Percentiles rank a stretch among this genome's conserved stretches.
Conservation (phyloP, 2,888 invertebrate genomes). For the Chromoteleia sp. region DNA sequence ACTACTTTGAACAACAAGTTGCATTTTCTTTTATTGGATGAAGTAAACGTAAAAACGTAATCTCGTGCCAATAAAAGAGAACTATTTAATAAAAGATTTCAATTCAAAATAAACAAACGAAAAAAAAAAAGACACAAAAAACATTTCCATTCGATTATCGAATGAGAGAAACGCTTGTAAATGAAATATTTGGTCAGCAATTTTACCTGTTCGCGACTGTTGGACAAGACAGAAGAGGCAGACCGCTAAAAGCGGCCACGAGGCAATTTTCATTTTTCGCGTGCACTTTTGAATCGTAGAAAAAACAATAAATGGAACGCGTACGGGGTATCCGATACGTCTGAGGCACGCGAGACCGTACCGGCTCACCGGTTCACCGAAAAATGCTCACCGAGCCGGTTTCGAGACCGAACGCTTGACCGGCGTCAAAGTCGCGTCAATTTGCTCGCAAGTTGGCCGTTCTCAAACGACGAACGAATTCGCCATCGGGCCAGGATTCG, state of each 20-base stretch:
- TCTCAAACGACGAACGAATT: background rate
- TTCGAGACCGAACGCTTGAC: background rate
- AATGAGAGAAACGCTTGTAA: too few relatives aligned
- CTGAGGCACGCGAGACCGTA: slow-evolving; percentile 19
- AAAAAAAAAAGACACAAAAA: too few relatives aligned
- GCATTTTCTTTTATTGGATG: too few relatives aligned
- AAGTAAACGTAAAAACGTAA: too few relatives aligned
- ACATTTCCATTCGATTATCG: too few relatives aligned
- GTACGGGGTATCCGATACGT: background rate
- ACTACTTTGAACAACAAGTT: too few relatives aligned
- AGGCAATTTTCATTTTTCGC: slow-evolving; percentile 33
- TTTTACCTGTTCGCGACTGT: slow-evolving; percentile 37
- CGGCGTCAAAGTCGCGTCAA: slow-evolving; percentile 21
- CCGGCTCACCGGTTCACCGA: slow-evolving; percentile 40
- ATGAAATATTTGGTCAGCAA: background rate
- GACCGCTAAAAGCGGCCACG: slow-evolving; percentile 31
- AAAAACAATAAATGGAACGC: slow-evolving; percentile 37
- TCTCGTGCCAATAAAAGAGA: too few relatives aligned
- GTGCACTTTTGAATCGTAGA: slow-evolving; percentile 27
- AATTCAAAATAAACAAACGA: too few relatives aligned
- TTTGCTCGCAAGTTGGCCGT: background rate
- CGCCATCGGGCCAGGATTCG: slow-evolving; percentile 18
- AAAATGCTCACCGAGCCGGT: background rate
- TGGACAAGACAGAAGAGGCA: slow-evolving; percentile 24
- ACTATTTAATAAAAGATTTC: too few relatives aligned